Percentiles rank a stretch among this genome's conserved stretches.
These are phyloP conservation scores for Ashinkailepas kermadecensis DNA, from an alignment of 2,888 invertebrate genomes.

Conservation along the genomic window DNA sequence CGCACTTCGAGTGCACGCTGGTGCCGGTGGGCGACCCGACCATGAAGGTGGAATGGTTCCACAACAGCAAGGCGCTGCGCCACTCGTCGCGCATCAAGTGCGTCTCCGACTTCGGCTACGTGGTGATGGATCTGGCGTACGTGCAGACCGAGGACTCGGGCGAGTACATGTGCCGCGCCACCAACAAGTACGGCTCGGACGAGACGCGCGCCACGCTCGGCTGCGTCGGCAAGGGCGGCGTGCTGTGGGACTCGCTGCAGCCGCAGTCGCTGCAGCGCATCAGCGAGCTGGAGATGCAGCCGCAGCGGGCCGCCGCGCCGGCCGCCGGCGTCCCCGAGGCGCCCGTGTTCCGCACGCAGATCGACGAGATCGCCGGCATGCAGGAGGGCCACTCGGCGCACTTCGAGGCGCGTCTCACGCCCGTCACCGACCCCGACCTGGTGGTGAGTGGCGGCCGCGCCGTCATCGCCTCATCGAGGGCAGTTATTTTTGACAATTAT, in stretches of 20 bases:
- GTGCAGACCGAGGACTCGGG: conserved; percentile 87
- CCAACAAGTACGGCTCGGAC: conserved; percentile 78
- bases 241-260: conserved; percentile 80
- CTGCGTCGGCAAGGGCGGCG: conserved; percentile 73
- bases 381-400: conserved; percentile 91
- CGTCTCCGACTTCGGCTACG: conserved; percentile 91
- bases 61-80: conserved; percentile 80
- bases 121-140: conserved; percentile 88
- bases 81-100: conserved; percentile 86
- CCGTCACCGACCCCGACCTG: conserved; percentile 88
- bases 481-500: too few species aligned
- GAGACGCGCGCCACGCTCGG: conserved; percentile 74
- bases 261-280: conserved; percentile 83
- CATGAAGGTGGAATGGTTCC: conserved; percentile 93
- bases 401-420: conserved; percentile 77
- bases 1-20: conserved; percentile 90
- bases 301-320: conserved; percentile 64
- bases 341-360: conserved; percentile 82
- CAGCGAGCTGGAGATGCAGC: conserved; percentile 66
- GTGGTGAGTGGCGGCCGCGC: conserved; percentile 47
- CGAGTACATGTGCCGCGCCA: conserved; percentile 85
- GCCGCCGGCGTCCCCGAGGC: conserved; percentile 40
- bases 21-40: conserved; percentile 90
- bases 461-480: too few species aligned
- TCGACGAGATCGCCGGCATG: conserved; percentile 71